Evolutionary conservation across 1,140 invertebrate genomes (phyloP), one percentile per base, ranked within the genome.

Genomic region (Procambarus virginalis): DNA sequence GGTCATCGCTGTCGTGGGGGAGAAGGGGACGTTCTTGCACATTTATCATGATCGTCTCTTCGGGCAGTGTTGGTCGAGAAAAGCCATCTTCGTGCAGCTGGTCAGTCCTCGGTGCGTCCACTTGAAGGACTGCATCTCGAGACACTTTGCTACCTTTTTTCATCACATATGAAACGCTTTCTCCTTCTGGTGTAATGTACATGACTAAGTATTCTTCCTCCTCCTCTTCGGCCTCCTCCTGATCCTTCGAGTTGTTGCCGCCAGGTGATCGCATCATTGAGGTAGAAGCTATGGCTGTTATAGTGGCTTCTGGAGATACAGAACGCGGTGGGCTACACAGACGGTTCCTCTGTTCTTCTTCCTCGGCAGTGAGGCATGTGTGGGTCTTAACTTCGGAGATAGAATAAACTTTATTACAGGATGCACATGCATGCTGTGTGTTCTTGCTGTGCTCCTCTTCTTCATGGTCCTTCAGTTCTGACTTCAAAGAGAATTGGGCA

Each of bases 381-480:
- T 89, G 88, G 9, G 82, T 83, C 75, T 89, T 89, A 22, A 86
- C 80, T 34, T 91, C 86, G 9, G 84, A 48, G 8, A 73, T 60
- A 22, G 55, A 45, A 55, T 88, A 91, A 48, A 87, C 84, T 20
- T 80, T 81, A 17, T 75, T 20, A 51, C 91, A 92, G n/a, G 90
- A 85, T 17, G 49, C 86, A 82, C 91, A 92, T 3, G 49, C 64
- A 8, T 84, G 76, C 48, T 82, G 45, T 22, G 70, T 70, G 49
- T 73, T 80, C 70, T 84, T 70, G 17, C 86, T 76, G 82, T 92
- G 91, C 9, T 85, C 82, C 82, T 83, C 34, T 20, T 89, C 68
- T 77, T 94, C 93, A 79, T 94, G 94, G 48, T 93, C 93, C 73
- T 93, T 93, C 20, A 94, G 92, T 51, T 94, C 83, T 34, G 94